A percentile compares a stretch with the other conserved stretches of the same genome.
Evolutionary conservation across 2,113 vertebrate species (phyloP).

Genomic region (Girardinichthys multiradiatus): DNA sequence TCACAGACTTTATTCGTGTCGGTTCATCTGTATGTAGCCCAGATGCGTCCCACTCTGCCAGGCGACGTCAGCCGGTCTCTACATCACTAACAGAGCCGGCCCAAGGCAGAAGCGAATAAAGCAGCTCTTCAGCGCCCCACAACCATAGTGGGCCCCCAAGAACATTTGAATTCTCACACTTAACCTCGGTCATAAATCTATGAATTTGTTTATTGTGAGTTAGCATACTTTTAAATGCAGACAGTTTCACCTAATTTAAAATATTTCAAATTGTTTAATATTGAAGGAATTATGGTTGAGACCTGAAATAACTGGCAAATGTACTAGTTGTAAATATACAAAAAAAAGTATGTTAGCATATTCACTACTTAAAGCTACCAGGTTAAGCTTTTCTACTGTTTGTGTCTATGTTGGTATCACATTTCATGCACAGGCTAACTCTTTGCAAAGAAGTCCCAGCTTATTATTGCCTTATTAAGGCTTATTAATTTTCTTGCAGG

Average conservation of each 20-base stretch:
- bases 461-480: too few relatives aligned
- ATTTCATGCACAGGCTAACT: too few relatives aligned
- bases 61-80: constrained; percentile 18
- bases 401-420: neutral
- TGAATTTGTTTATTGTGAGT: too few relatives aligned
- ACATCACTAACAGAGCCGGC: neutral
- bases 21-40: constrained; percentile 43
- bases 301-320: neutral
- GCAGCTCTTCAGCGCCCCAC: neutral
- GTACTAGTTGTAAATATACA: neutral
- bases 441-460: too few relatives aligned
- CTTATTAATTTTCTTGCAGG: too few relatives aligned
- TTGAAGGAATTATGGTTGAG: neutral
- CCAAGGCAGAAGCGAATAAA: neutral
- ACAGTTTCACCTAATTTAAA: neutral
- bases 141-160: too few relatives aligned
- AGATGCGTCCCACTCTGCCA: constrained; percentile 24
- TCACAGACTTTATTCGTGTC: constrained; percentile 39
- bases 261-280: neutral
- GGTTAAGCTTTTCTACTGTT: neutral
- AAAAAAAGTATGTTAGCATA: neutral
- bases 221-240: too few relatives aligned
- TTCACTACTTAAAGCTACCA: neutral
- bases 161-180: too few relatives aligned
- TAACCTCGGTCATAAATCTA: too few relatives aligned